These are phyloP conservation scores for Anguilla anguilla DNA, from an alignment of 2,797 vertebrate species.

Conservation along the genomic window DNA sequence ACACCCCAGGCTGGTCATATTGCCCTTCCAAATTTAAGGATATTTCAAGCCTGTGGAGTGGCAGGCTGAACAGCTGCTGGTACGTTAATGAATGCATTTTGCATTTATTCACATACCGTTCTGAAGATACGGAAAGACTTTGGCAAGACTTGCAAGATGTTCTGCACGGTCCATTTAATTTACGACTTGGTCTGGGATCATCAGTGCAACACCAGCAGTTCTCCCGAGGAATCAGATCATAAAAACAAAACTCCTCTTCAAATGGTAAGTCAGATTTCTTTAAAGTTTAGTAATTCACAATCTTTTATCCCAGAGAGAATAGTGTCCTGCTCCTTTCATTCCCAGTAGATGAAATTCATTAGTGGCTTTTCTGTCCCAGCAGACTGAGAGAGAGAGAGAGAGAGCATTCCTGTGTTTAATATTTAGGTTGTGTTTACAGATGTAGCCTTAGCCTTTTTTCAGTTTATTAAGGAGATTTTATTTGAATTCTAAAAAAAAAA, in stretches of 20 bases:
- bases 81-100: background rate
- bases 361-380: background rate
- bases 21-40: background rate
- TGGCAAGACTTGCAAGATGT: background rate
- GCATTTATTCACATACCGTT: background rate
- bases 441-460: background rate
- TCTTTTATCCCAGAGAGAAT: background rate
- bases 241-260: background rate
- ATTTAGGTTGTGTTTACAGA: background rate
- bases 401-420: background rate
- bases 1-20: background rate
- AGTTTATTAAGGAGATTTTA: background rate
- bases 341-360: constrained; percentile 23
- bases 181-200: background rate
- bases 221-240: background rate
- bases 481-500: background rate
- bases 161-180: background rate
- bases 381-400: background rate
- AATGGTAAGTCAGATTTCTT: background rate
- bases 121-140: background rate
- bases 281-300: background rate
- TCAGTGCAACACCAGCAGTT: background rate
- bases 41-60: background rate
- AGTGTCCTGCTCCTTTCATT: background rate
- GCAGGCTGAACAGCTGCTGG: background rate